A percentile compares a stretch with the other conserved stretches of the same genome.
These are phyloP conservation scores for Fistularia tabacaria DNA, from an alignment of 2,797 vertebrate genomes.

Conservation along the genomic window DNA sequence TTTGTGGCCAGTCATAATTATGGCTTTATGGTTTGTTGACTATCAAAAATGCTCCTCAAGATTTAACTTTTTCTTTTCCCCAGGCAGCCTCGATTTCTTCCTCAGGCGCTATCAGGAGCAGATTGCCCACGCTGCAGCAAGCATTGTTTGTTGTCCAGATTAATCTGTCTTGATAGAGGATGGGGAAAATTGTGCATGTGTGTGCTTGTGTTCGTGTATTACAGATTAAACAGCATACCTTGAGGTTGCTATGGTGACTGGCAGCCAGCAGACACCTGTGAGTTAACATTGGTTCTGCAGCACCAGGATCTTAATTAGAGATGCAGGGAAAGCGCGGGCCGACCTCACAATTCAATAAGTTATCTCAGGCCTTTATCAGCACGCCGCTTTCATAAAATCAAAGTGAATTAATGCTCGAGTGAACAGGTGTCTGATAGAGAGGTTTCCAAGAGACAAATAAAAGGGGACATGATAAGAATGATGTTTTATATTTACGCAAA, in stretches of 20 bases:
- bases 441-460: not conserved
- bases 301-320: slow-evolving; percentile 73
- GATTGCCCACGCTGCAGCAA: slow-evolving; percentile 25
- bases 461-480: not conserved
- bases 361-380: slow-evolving; percentile 61
- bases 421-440: slow-evolving; percentile 55
- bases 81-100: slow-evolving; percentile 51
- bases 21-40: slow-evolving; percentile 40
- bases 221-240: slow-evolving; percentile 62
- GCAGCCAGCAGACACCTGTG: slow-evolving; percentile 76
- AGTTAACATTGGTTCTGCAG: slow-evolving; percentile 69
- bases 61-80: slow-evolving; percentile 14
- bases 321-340: slow-evolving; percentile 47
- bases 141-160: slow-evolving; percentile 62
- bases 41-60: slow-evolving; percentile 38
- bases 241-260: slow-evolving; percentile 74
- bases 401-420: slow-evolving; percentile 65
- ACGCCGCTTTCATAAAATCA: slow-evolving; percentile 61
- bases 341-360: slow-evolving; percentile 26
- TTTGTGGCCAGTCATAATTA: too few relatives aligned
- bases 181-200: slow-evolving; percentile 8
- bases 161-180: slow-evolving; percentile 64
- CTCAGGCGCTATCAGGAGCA: slow-evolving; percentile 33
- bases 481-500: not conserved
- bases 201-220: slow-evolving; percentile 29